Evolutionary conservation across 2,797 vertebrate species (phyloP).

Genomic region (Chelon auratus): DNA sequence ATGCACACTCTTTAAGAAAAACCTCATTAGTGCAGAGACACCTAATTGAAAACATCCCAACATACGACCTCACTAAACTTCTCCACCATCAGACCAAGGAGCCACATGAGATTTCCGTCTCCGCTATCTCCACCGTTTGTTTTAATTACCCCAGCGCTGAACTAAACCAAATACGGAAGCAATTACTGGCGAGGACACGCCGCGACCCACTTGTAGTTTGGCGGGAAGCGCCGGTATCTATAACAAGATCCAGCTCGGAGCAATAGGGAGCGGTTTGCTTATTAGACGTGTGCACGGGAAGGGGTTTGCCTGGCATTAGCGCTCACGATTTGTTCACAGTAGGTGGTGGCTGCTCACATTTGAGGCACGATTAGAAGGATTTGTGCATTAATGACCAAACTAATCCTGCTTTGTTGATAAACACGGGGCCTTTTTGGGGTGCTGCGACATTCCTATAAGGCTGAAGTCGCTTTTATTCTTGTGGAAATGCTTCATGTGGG

Average conservation of each 20-base stretch:
- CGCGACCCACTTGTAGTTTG: conserved; percentile 68
- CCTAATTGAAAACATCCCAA: conserved; percentile 74
- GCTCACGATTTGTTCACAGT: conserved; percentile 40
- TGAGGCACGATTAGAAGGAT: conserved; percentile 48
- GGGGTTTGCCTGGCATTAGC: conserved; percentile 36
- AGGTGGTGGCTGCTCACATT: conserved; percentile 45
- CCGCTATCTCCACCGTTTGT: conserved; percentile 72
- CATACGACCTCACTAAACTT: conserved; percentile 68
- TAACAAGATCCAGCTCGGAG: conserved; percentile 78
- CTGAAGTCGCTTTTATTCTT: conserved; percentile 27
- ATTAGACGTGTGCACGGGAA: conserved; percentile 52
- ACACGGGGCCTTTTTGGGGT: conserved; percentile 23
- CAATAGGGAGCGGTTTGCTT: conserved; percentile 56
- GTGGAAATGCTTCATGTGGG: background rate
- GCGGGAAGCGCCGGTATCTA: conserved; percentile 70
- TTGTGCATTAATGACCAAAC: conserved; percentile 50
- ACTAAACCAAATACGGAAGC: conserved; percentile 77
- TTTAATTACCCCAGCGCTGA: conserved; percentile 80
- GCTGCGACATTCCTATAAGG: conserved; percentile 29
- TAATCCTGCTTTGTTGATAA: conserved; percentile 59
- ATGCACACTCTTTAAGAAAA: conserved; percentile 51
- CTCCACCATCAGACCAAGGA: conserved; percentile 57
- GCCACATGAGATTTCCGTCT: conserved; percentile 63
- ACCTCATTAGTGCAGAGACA: conserved; percentile 61
- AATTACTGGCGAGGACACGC: conserved; percentile 75